Base-by-base conservation (phyloP, 2,797 vertebrate species). In the Phrynocephalus vlangalii region DNA sequence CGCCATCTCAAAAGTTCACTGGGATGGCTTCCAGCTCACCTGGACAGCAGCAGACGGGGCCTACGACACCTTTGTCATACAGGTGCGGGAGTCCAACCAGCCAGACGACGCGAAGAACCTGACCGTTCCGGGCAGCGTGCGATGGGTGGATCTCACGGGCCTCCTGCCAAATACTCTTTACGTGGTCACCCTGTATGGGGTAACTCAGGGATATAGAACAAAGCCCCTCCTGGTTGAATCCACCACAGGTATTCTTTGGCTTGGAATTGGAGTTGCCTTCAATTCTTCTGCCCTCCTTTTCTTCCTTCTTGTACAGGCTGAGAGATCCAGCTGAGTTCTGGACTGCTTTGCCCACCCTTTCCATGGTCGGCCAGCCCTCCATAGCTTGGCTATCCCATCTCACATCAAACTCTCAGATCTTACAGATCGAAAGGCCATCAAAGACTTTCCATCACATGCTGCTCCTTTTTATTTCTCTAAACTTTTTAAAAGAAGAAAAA, bases 11-110 rank as follows among this genome's bases (percentile, higher is more conserved):
- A 95, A 97, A 94, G 87, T 96, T 93, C 97, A 96, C 94, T 98
- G 98, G 98, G 97, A 98, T 94, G 94, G 97, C 93, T 97, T 98
- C 96, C 98, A 95, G 94, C 96, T 98, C 90, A 97, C 97, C 95
- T 99, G 99, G 99, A 98, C 91, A 28, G 97, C 97, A 83, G 91
- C 93, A 0, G 96, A 95, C 0, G 97, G 96, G 88, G 95, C 96
- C 81, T 99, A 96, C 97, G 97, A 99, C 94, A 97, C 89, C 96
- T 99, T 99, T 98, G 94, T 99, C 93, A 92, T 99, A 94, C 98
- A 98, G 96, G 97, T 99, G 96, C 97, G 97, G 96, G 98, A 99
- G 93, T 16, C 96, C 86, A 97, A 97, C 83, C 95, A 95, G 76
- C 92, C 96, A 0, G 94, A 95, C 60, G 96, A 97, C n/a, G 91